A percentile compares a stretch with the other conserved stretches of the same genome.
These are phyloP conservation scores for Metacarcinus magister DNA, from an alignment of 2,888 invertebrate species.

Conservation along the genomic window DNA sequence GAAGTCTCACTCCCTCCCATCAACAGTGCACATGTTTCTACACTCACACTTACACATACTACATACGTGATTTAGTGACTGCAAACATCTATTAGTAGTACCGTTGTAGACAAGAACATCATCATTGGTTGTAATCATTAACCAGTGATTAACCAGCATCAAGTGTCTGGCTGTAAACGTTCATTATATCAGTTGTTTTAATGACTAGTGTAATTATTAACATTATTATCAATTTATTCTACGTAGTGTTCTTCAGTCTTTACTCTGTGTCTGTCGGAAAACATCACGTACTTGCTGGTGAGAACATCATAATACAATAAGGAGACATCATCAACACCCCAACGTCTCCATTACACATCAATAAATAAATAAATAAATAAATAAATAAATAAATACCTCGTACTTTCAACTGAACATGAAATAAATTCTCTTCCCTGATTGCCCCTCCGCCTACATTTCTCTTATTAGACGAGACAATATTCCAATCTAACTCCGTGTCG, in stretches of 20 bases:
- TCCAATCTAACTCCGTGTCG: slow-evolving; percentile 52
- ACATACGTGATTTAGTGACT: background rate
- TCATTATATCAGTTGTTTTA: no score
- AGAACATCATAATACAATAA: background rate
- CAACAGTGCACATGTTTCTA: background rate
- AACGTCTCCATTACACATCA: no score
- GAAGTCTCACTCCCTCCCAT: background rate
- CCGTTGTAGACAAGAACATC: no score
- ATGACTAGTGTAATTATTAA: no score
- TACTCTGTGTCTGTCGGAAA: background rate
- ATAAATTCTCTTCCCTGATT: background rate
- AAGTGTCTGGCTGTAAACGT: no score
- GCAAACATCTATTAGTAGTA: background rate
- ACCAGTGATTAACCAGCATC: no score
- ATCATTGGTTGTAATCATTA: no score
- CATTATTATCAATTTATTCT: no score
- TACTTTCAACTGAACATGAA: background rate
- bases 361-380: no score
- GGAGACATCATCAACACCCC: background rate
- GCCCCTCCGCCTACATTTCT: background rate
- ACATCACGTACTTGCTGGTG: background rate
- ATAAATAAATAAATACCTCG: slow-evolving; percentile 52
- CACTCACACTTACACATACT: background rate
- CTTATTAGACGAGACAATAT: slow-evolving; percentile 63
- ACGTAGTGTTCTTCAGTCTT: no score